phyloP scores from a whole-genome alignment of 2,113 vertebrate genomes.

The Apaloderma vittatum region DNA sequence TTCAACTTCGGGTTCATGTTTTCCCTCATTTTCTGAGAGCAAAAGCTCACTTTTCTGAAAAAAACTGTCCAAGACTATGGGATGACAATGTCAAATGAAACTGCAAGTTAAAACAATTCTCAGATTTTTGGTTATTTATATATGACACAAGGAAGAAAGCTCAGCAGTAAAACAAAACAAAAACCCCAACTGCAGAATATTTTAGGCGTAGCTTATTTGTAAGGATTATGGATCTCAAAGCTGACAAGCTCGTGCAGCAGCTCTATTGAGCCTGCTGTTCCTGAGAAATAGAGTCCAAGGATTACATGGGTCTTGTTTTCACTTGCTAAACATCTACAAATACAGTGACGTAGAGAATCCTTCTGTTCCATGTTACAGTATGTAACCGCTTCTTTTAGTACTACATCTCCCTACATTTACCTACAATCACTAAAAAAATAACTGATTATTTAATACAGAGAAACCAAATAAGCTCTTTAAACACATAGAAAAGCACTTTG shows the following conservation, averaged over 20 bases:
- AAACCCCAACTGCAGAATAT: neutral
- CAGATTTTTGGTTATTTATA: neutral
- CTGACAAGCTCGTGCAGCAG: neutral
- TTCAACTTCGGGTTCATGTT: neutral
- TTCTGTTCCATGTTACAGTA: neutral
- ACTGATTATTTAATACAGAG: neutral
- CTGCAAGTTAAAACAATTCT: neutral
- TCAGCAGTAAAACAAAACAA: neutral
- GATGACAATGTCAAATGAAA: neutral
- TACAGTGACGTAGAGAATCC: neutral
- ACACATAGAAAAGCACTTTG: neutral
- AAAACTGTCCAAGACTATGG: neutral
- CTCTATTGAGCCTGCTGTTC: neutral
- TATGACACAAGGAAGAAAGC: neutral
- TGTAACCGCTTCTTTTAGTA: neutral
- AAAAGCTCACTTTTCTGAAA: neutral
- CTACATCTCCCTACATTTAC: neutral
- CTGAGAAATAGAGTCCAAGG: neutral
- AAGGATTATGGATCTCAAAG: neutral
- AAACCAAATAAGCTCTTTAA: neutral
- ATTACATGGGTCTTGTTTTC: neutral
- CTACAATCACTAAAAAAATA: neutral
- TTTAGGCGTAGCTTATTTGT: neutral
- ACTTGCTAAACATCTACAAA: neutral
- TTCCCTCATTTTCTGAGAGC: neutral